Percentiles rank a stretch among this genome's conserved stretches.
These are phyloP conservation scores for Meteorus cinctellus DNA, from an alignment of 2,888 invertebrate species.

Conservation along the genomic window DNA sequence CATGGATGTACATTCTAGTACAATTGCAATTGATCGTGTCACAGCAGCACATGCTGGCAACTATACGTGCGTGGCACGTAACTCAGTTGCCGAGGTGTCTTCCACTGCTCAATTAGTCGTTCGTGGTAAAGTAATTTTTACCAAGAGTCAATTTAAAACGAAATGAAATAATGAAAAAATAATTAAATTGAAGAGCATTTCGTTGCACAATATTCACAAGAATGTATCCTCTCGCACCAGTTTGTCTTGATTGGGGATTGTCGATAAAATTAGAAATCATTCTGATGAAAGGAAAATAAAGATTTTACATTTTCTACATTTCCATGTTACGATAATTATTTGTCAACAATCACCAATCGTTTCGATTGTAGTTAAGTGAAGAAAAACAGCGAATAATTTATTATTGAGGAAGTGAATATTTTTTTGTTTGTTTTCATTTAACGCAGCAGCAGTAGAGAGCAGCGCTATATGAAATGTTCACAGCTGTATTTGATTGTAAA, in stretches of 20 bases:
- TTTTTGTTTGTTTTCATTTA: slow-evolving; percentile 8
- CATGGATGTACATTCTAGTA: slow-evolving; percentile 88
- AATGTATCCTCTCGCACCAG: slow-evolving; percentile 32
- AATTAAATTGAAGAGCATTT: background rate
- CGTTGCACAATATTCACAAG: slow-evolving; percentile 19
- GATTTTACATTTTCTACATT: background rate
- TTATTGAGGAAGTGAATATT: slow-evolving; percentile 10
- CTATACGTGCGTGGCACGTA: slow-evolving; percentile 93
- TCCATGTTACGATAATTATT: background rate
- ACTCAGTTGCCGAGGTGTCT: slow-evolving; percentile 80
- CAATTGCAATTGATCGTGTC: slow-evolving; percentile 89
- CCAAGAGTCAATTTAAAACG: slow-evolving; percentile 17
- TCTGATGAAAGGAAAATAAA: slow-evolving; percentile 1
- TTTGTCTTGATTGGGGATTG: slow-evolving; percentile 16
- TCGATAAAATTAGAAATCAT: slow-evolving; percentile 21
- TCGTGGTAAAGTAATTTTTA: slow-evolving; percentile 71
- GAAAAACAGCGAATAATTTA: background rate
- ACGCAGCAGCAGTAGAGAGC: slow-evolving; percentile 31
- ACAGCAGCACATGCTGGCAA: slow-evolving; percentile 90
- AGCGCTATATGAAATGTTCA: slow-evolving; percentile 29
- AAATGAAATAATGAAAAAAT: slow-evolving; percentile 15
- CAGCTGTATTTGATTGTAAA: slow-evolving; percentile 12
- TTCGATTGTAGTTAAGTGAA: background rate
- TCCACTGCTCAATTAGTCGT: slow-evolving; percentile 74
- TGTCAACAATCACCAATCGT: background rate